These are phyloP conservation scores for Girardinichthys multiradiatus DNA, from an alignment of 2,113 vertebrate genomes.

Conservation along the genomic window DNA sequence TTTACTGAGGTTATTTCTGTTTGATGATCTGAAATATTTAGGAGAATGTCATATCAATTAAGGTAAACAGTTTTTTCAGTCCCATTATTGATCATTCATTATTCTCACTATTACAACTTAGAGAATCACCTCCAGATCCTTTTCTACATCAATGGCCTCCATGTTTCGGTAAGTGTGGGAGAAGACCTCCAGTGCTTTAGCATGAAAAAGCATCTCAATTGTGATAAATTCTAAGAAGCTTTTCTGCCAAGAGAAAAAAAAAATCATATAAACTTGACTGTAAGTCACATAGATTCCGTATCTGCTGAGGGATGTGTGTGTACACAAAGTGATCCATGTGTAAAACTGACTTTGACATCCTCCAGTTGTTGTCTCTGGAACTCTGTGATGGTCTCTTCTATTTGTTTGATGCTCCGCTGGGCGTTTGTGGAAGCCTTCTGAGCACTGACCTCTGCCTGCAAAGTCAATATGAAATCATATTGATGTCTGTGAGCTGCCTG, in stretches of 20 bases:
- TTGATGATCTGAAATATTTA: too few relatives aligned
- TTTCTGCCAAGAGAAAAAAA: constrained; percentile 66
- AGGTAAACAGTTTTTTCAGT: too few relatives aligned
- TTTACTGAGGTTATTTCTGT: too few relatives aligned
- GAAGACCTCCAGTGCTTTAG: constrained; percentile 86
- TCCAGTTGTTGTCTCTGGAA: constrained; percentile 86
- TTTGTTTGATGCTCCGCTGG: constrained; percentile 73
- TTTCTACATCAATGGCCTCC: constrained; percentile 75
- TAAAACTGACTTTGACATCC: constrained; percentile 80
- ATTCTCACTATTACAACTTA: too few relatives aligned
- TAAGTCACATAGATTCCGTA: background rate
- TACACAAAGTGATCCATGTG: background rate
- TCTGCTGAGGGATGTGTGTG: background rate
- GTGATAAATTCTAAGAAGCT: constrained; percentile 85
- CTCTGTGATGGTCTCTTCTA: constrained; percentile 78
- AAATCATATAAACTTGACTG: background rate
- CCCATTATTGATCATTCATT: too few relatives aligned
- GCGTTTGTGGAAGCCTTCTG: constrained; percentile 81
- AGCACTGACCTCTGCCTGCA: constrained; percentile 80
- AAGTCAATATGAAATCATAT: background rate
- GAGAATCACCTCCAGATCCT: constrained; percentile 80
- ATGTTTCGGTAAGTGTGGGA: constrained; percentile 81
- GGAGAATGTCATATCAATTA: too few relatives aligned
- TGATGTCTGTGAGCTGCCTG: too few relatives aligned
- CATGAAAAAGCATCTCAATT: constrained; percentile 87